These are phyloP conservation scores for Drosophila nr. perissopoda DNA, from an alignment of 2,888 invertebrate genomes.

Conservation along the genomic window DNA sequence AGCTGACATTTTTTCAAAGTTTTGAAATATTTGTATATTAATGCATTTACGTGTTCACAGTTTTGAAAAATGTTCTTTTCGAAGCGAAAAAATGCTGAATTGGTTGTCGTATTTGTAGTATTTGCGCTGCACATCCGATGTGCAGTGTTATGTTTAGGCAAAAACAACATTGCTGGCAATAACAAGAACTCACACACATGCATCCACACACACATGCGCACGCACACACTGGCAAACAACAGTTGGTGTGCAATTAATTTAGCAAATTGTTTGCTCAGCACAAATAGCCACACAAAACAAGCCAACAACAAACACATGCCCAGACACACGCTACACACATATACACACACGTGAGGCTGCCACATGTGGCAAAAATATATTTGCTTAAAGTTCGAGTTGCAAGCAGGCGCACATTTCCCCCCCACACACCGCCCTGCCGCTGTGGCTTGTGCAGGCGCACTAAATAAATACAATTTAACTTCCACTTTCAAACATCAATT, in stretches of 20 bases:
- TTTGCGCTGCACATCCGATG: constrained; percentile 34
- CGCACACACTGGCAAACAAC: constrained; percentile 50
- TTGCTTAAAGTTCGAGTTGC: constrained; percentile 47
- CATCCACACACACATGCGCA: not conserved
- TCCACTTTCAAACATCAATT: constrained; percentile 77
- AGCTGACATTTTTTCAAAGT: not conserved
- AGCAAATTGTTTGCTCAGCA: constrained; percentile 75
- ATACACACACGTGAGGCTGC: constrained; percentile 19
- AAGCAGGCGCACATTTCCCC: constrained; percentile 37
- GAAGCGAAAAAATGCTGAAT: constrained; percentile 20
- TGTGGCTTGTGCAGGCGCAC: constrained; percentile 51
- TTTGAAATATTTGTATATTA: not conserved
- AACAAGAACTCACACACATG: constrained; percentile 22
- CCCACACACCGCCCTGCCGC: not conserved
- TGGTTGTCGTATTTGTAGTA: constrained; percentile 18
- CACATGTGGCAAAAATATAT: constrained; percentile 36
- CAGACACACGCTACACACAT: constrained; percentile 9
- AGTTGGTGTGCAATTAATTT: constrained; percentile 81
- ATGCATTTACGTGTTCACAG: not conserved
- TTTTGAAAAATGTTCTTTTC: not conserved
- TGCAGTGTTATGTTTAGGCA: constrained; percentile 49
- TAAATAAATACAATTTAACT: constrained; percentile 78
- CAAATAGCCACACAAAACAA: constrained; percentile 59
- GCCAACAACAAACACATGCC: constrained; percentile 31
- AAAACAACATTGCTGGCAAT: constrained; percentile 23